phyloP scores from a whole-genome alignment of 2,888 invertebrate genomes.

The Labia minor region DNA sequence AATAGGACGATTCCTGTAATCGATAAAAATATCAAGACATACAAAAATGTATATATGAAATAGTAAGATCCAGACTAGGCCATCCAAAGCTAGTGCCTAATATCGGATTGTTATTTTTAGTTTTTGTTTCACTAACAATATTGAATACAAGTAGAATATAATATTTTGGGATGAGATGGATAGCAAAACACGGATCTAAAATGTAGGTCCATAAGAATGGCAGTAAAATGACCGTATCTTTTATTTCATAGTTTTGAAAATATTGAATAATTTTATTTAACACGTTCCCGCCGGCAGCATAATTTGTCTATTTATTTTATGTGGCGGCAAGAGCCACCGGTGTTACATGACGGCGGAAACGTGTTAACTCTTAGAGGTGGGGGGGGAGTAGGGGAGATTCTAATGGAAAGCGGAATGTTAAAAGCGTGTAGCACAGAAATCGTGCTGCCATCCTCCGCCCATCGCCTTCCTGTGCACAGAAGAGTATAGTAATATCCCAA shows the following conservation, averaged over 20 bases:
- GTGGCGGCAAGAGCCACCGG: no score
- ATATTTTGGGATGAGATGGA: not conserved
- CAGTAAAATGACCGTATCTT: not conserved
- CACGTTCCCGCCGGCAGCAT: no score
- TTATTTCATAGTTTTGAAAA: not conserved
- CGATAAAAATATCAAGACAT: not conserved
- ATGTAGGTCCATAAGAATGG: not conserved
- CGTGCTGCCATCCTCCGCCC: no score
- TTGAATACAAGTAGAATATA: no score
- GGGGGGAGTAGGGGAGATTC: no score
- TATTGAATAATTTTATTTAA: not conserved
- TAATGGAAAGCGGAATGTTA: no score
- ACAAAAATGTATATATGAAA: not conserved
- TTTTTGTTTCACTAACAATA: not conserved
- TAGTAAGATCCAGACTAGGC: conserved; percentile 5
- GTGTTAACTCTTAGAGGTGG: no score
- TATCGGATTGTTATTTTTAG: no score
- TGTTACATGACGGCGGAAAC: no score
- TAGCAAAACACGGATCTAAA: conserved; percentile 3
- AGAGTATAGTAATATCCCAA: not conserved
- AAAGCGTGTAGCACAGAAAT: no score
- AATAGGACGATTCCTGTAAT: not conserved
- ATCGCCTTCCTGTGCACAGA: not conserved
- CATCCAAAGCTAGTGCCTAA: not conserved
- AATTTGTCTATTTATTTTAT: no score